phyloP scores from a whole-genome alignment of 2,797 vertebrate species.

The Gallinago stenura region DNA sequence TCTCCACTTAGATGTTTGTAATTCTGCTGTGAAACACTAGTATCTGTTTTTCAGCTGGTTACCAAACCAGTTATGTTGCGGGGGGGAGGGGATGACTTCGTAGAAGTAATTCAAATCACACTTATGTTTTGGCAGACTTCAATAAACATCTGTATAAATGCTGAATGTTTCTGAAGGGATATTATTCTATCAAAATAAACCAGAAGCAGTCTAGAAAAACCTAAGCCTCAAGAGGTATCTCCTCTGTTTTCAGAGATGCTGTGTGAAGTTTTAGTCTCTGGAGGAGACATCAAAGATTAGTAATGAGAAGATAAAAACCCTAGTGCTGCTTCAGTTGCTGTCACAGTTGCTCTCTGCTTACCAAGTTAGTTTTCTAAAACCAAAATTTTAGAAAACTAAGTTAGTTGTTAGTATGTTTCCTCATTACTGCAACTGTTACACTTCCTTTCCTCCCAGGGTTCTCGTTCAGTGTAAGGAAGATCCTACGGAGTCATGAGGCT shows the following conservation, averaged over 20 bases:
- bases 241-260: not conserved
- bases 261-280: not conserved
- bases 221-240: not conserved
- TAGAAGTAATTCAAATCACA: not conserved
- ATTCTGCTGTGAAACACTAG: not conserved
- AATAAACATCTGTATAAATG: not conserved
- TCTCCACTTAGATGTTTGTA: not conserved
- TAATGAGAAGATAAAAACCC: conserved; percentile 26
- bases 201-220: not conserved
- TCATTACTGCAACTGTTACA: not conserved
- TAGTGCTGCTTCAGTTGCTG: not conserved
- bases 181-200: not conserved
- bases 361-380: too few relatives aligned
- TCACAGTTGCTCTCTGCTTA: conserved; percentile 2
- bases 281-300: too few relatives aligned
- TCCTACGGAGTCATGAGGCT: not conserved
- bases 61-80: not conserved
- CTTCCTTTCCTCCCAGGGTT: not conserved
- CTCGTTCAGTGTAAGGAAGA: not conserved
- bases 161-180: not conserved
- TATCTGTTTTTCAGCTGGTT: not conserved
- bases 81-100: not conserved
- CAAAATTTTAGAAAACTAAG: not conserved
- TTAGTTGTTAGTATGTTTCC: not conserved
- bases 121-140: not conserved